Conservation (phyloP, 2,888 invertebrate genomes). For the Hermaeophaga mercurialis region DNA sequence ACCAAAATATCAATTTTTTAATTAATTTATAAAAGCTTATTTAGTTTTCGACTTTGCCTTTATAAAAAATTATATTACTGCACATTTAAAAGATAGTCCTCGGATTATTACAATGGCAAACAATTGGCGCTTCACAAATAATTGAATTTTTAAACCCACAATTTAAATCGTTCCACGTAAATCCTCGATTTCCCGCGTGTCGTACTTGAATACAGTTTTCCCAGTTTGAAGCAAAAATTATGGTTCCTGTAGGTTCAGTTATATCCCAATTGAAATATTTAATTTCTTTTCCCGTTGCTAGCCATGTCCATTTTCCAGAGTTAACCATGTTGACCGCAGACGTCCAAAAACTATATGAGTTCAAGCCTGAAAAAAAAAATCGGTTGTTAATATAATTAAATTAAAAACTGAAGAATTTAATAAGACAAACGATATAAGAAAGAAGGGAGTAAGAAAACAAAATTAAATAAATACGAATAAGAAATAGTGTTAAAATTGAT, state of each 20-base stretch:
- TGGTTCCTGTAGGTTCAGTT: constrained; percentile 23
- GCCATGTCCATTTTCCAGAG: constrained; percentile 23
- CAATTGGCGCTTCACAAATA: constrained; percentile 22
- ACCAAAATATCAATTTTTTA: too few relatives aligned
- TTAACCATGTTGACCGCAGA: constrained; percentile 25
- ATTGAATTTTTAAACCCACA: constrained; percentile 14
- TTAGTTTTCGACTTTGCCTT: too few relatives aligned
- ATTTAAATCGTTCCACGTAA: constrained; percentile 29
- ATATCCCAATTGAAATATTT: constrained; percentile 28
- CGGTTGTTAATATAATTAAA: too few relatives aligned
- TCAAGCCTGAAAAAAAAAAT: constrained; percentile 3
- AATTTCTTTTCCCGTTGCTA: constrained; percentile 21
- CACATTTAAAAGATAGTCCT: neutral
- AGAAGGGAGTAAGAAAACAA: too few relatives aligned
- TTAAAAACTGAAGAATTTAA: too few relatives aligned
- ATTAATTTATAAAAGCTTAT: too few relatives aligned
- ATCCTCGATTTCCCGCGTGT: constrained; percentile 23
- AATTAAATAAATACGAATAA: too few relatives aligned
- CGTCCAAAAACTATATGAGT: constrained; percentile 18
- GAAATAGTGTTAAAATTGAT: too few relatives aligned
- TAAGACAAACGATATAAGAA: too few relatives aligned
- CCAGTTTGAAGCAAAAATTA: constrained; percentile 16
- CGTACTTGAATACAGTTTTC: constrained; percentile 27
- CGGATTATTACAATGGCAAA: constrained; percentile 4
- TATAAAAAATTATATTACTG: too few relatives aligned